Evolutionary conservation across 2,888 invertebrate genomes (phyloP), one percentile per base, ranked within the genome.

Genomic region (Parnassius smintheus): DNA sequence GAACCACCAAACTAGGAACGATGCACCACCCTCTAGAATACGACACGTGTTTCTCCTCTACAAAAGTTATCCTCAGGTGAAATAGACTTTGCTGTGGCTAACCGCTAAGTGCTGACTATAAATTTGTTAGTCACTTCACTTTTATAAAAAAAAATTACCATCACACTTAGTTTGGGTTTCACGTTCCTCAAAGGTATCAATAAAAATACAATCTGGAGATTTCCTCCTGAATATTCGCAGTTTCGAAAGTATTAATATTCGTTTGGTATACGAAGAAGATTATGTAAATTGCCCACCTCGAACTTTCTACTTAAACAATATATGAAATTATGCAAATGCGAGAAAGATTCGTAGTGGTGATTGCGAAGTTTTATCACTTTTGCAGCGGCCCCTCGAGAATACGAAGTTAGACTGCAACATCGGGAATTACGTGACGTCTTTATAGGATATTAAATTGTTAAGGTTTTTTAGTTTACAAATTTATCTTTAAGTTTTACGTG

Each of bases 251-350:
- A 71, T 76, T 74, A 73, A 72, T 74, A 75, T 74, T 74, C 74
- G 61, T 53, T 41, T 55, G 61, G 66, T 54, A 65, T 61, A 62
- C 64, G 68, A 68, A 69, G 56, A 65, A 69, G 74, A 80, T 82
- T 80, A 82, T 81, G 80, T 72, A 77, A 80, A 80, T 72, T 66
- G 69, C 63, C 68, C 63, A 58, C 70, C 62, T 58, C 62, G 65
- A 77, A 80, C 71, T 80, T 78, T 68, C 71, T 73, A 80, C 77
- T 79, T 82, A 78, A 79, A 80, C 78, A 80, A 80, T 80, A 80
- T 80, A 79, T 80, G 80, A 76, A 82, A 78, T 81, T 81, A 81
- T 81, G 78, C 75, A 77, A 78, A 75, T 72, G 68, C 68, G 65
- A 66, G 67, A 65, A 69, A 70, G 71, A 71, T 67, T 62, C 54